A percentile compares a stretch with the other conserved stretches of the same genome.
These are phyloP conservation scores for Copsychus sechellarum DNA, from an alignment of 2,113 vertebrate genomes.

Conservation along the genomic window DNA sequence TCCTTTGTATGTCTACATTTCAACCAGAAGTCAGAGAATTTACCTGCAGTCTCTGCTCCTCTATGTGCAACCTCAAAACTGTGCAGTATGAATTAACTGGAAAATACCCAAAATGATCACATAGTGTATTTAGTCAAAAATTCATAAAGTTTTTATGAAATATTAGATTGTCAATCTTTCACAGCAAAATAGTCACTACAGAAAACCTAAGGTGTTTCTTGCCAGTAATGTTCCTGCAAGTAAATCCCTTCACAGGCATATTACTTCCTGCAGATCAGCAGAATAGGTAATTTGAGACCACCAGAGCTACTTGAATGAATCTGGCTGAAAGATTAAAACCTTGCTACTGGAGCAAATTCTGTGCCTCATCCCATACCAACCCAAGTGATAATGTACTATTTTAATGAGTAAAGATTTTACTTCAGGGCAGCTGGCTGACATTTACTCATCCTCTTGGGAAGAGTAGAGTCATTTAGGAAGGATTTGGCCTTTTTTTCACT, in stretches of 20 bases:
- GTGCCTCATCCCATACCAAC: not conserved
- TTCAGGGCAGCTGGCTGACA: conserved; percentile 23
- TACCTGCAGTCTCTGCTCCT: not conserved
- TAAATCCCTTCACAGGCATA: not conserved
- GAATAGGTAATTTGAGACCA: conserved; percentile 5
- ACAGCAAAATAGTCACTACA: not conserved
- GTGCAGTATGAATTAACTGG: not conserved
- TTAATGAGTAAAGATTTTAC: conserved; percentile 20
- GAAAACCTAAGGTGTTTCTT: not conserved
- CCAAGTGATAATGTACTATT: not conserved
- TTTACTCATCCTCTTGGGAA: not conserved
- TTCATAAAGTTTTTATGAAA: not conserved
- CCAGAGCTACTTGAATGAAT: not conserved
- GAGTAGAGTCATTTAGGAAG: not conserved
- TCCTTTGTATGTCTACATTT: not conserved
- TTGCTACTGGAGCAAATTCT: not conserved
- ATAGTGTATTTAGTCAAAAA: not conserved
- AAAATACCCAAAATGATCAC: not conserved
- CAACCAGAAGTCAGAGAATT: not conserved
- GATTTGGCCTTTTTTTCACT: conserved; percentile 25
- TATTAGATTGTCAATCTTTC: not conserved
- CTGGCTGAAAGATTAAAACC: conserved; percentile 5
- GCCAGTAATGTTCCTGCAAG: not conserved
- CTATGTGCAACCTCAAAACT: not conserved
- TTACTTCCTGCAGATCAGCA: not conserved